Evolutionary conservation across 1,140 invertebrate species (phyloP).

Genomic region (Drosophila yakuba): DNA sequence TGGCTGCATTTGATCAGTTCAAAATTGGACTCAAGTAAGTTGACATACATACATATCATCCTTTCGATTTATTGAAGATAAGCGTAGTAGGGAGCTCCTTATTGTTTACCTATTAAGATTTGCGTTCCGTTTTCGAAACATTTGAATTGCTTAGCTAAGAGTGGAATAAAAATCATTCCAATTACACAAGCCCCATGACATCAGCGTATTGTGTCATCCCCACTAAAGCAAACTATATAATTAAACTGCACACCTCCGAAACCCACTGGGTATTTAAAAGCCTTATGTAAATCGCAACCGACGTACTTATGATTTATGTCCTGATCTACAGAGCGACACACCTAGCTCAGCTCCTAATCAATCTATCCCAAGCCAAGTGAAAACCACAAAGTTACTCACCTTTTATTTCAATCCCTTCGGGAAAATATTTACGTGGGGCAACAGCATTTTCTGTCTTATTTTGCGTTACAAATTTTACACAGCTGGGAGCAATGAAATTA

Average conservation of each 20-base stretch:
- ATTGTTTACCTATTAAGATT: neutral
- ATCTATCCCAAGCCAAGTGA: neutral
- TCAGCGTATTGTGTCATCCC: conserved; percentile 48
- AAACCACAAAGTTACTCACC: neutral
- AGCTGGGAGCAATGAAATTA: conserved; percentile 38
- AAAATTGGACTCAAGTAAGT: conserved; percentile 84
- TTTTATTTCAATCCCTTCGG: conserved; percentile 15
- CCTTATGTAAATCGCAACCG: conserved; percentile 9
- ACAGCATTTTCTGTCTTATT: conserved; percentile 16
- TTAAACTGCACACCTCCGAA: conserved; percentile 39
- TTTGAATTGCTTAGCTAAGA: conserved; percentile 18
- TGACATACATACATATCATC: neutral
- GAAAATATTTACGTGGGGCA: conserved; percentile 9
- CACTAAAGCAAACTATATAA: conserved; percentile 27
- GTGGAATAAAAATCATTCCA: conserved; percentile 33
- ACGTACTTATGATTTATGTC: conserved; percentile 16
- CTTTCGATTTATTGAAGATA: neutral
- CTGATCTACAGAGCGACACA: neutral
- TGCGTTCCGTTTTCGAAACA: conserved; percentile 1
- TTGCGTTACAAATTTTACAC: conserved; percentile 1
- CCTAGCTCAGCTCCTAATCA: neutral
- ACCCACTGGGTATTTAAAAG: neutral
- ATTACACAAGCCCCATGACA: conserved; percentile 38
- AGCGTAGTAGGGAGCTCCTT: neutral
- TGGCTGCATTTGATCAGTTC: conserved; percentile 80